These are phyloP conservation scores for Eurytoma adleriae DNA, from an alignment of 2,888 invertebrate genomes.

Conservation along the genomic window DNA sequence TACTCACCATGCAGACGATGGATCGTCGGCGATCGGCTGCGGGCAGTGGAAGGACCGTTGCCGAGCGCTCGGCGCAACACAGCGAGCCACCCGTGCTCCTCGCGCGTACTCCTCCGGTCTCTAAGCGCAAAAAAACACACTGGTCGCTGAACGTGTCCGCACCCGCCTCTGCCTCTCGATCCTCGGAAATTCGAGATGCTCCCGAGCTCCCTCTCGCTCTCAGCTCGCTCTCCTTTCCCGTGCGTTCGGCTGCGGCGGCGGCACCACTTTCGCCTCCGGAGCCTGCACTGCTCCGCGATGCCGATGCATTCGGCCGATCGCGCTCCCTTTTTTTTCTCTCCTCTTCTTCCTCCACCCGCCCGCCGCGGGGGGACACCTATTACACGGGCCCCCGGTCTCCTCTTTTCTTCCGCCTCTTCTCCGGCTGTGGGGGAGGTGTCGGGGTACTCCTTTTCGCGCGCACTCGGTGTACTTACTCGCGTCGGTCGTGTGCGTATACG, in stretches of 20 bases:
- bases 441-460: not conserved
- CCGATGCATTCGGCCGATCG: constrained; percentile 40
- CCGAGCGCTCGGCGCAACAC: constrained; percentile 40
- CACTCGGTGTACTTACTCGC: not conserved
- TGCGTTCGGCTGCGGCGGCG: constrained; percentile 2
- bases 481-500: not conserved
- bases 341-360: not conserved
- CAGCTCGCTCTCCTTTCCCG: constrained; percentile 2
- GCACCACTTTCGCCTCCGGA: constrained; percentile 43
- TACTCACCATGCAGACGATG: constrained; percentile 53
- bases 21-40: constrained; percentile 27
- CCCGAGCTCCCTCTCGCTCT: constrained; percentile 7
- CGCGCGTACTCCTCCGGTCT: not conserved
- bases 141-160: constrained; percentile 33
- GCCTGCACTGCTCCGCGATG: constrained; percentile 18
- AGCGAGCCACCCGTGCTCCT: constrained; percentile 33
- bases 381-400: constrained; percentile 18
- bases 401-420: not conserved
- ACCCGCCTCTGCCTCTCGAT: constrained; percentile 30
- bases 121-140: constrained; percentile 22
- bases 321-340: constrained; percentile 34
- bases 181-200: constrained; percentile 40
- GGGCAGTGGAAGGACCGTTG: constrained; percentile 34
- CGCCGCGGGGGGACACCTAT: not conserved
- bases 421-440: not conserved